Percentiles rank a stretch among this genome's conserved stretches.
These are phyloP conservation scores for Ctenochaetus hawaiiensis DNA, from an alignment of 2,797 vertebrate species.

Conservation along the genomic window DNA sequence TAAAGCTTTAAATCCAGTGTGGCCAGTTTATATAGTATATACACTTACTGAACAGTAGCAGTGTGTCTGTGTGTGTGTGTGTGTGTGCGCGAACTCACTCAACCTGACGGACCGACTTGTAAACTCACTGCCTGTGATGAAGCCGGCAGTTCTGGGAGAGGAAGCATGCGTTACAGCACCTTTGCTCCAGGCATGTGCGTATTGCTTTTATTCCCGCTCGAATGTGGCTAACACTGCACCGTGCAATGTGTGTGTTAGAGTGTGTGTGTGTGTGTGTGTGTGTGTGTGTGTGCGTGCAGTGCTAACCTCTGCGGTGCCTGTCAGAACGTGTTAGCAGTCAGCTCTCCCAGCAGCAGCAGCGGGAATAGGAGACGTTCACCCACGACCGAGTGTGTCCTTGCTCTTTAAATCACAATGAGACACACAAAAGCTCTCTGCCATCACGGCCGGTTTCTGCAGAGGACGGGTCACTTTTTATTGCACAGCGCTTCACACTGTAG, in stretches of 20 bases:
- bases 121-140: not conserved
- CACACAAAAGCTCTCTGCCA: constrained; percentile 56
- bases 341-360: constrained; percentile 41
- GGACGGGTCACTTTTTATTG: constrained; percentile 28
- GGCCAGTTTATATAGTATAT: constrained; percentile 26
- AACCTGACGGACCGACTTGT: constrained; percentile 43
- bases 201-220: constrained; percentile 34
- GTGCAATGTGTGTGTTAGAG: not conserved
- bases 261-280: constrained; percentile 14
- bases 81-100: constrained; percentile 41
- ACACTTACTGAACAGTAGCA: constrained; percentile 37
- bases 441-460: constrained; percentile 19
- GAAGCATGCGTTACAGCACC: constrained; percentile 28
- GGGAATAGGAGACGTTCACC: constrained; percentile 37
- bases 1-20: constrained; percentile 38
- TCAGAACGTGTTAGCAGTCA: constrained; percentile 59
- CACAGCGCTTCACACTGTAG: not conserved
- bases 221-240: constrained; percentile 41
- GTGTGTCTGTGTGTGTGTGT: not conserved
- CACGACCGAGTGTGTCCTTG: constrained; percentile 50
- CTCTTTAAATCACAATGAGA: constrained; percentile 70
- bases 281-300: constrained; percentile 5
- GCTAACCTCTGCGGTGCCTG: constrained; percentile 50
- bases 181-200: constrained; percentile 11
- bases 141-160: constrained; percentile 16